Evolutionary conservation across 2,888 invertebrate species (phyloP).

Genomic region (Malacosoma neustria): DNA sequence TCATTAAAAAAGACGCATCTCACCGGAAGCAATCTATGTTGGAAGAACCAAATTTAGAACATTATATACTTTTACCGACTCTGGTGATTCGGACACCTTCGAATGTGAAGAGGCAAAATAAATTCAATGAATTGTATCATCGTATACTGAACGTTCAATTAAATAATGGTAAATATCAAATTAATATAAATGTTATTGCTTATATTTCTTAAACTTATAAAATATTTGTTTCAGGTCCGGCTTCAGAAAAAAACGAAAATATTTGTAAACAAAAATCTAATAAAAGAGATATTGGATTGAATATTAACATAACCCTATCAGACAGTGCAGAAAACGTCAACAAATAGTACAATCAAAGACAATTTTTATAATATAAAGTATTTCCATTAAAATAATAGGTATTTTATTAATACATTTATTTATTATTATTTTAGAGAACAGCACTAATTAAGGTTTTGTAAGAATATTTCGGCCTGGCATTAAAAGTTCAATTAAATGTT

Average conservation of each 20-base stretch:
- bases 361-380: too few species aligned
- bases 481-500: too few species aligned
- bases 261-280: conserved; percentile 8
- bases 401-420: too few species aligned
- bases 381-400: too few species aligned
- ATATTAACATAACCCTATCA: conserved; percentile 43
- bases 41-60: conserved; percentile 52
- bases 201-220: not conserved
- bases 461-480: too few species aligned
- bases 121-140: conserved; percentile 61
- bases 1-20: conserved; percentile 45
- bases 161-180: conserved; percentile 29
- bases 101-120: conserved; percentile 58
- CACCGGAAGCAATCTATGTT: conserved; percentile 31
- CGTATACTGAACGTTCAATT: conserved; percentile 49
- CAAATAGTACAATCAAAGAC: too few species aligned
- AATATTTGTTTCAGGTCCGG: not conserved
- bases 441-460: too few species aligned
- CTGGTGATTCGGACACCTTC: conserved; percentile 59
- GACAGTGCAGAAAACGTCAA: conserved; percentile 21
- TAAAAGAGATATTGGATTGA: conserved; percentile 48
- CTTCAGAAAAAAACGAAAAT: not conserved
- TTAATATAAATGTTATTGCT: conserved; percentile 1
- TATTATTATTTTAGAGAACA: too few species aligned
- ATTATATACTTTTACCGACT: conserved; percentile 57